A percentile compares a stretch with the other conserved stretches of the same genome.
Conservation (phyloP, 2,113 vertebrate species). For the Phalacrocorax pelagicus region DNA sequence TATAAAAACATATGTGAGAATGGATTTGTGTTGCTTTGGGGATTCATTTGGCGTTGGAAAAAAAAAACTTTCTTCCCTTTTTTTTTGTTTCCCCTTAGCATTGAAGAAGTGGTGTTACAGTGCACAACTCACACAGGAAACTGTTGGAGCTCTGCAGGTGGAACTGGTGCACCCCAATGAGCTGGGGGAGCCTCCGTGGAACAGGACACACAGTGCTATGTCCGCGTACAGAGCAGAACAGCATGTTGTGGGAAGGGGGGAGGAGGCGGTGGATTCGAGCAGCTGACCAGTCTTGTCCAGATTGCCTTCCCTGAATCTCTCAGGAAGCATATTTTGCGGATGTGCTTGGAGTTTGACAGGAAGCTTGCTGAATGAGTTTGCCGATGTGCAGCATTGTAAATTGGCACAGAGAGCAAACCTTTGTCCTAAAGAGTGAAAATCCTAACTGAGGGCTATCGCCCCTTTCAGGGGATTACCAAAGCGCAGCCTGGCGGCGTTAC, state of each 20-base stretch:
- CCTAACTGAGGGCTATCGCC: not conserved
- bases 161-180: not conserved
- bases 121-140: not conserved
- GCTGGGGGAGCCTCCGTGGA: not conserved
- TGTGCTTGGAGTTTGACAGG: conserved; percentile 5
- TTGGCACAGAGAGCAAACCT: not conserved
- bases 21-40: not conserved
- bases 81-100: rapidly evolving
- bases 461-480: not conserved
- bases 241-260: not conserved
- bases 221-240: not conserved
- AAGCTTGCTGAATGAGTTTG: not conserved
- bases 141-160: not conserved
- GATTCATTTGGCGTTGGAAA: not conserved
- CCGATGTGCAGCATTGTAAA: not conserved
- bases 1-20: not conserved
- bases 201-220: not conserved
- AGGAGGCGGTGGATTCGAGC: not conserved
- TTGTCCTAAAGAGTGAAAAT: not conserved
- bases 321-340: not conserved
- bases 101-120: not conserved
- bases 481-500: rapidly evolving
- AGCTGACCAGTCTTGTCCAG: not conserved
- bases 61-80: not conserved
- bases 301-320: not conserved